Evolutionary conservation across 1,140 invertebrate genomes (phyloP).

Genomic region (Trichomalopsis sarcophagae): DNA sequence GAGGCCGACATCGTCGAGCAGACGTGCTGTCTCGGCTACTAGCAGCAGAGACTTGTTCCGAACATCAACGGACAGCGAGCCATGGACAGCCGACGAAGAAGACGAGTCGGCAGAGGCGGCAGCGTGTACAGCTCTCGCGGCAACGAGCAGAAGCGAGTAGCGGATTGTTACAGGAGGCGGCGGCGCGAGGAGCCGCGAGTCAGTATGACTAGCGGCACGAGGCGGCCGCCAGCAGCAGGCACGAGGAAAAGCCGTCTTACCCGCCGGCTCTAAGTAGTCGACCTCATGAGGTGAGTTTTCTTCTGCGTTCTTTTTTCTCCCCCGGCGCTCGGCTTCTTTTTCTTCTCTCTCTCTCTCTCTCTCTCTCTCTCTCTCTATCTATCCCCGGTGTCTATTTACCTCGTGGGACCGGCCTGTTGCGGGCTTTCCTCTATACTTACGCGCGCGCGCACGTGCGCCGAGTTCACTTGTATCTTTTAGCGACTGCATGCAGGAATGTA

Average conservation of each 20-base stretch:
- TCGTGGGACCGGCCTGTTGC: not conserved
- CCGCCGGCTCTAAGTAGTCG: not conserved
- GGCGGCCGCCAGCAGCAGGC: not conserved
- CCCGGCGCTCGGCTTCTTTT: too few relatives aligned
- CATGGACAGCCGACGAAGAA: conserved; percentile 20
- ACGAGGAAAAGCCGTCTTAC: conserved; percentile 4
- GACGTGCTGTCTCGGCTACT: not conserved
- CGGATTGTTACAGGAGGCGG: not conserved
- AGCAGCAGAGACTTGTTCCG: too few relatives aligned
- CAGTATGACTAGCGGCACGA: not conserved
- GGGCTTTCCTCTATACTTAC: not conserved
- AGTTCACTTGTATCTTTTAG: not conserved
- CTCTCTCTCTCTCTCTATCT: too few relatives aligned
- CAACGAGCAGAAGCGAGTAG: not conserved
- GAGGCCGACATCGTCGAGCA: not conserved
- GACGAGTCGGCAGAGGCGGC: not conserved
- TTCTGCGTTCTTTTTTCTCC: too few relatives aligned
- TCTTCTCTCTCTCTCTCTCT: too few relatives aligned
- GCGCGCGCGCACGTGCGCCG: not conserved
- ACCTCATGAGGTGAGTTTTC: not conserved
- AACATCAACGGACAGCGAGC: too few relatives aligned
- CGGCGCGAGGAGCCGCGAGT: not conserved
- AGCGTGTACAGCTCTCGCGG: not conserved
- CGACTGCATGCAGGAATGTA: too few relatives aligned
- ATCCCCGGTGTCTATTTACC: not conserved